phyloP scores from a whole-genome alignment of 2,113 vertebrate genomes.

The Toxotes jaculatrix region DNA sequence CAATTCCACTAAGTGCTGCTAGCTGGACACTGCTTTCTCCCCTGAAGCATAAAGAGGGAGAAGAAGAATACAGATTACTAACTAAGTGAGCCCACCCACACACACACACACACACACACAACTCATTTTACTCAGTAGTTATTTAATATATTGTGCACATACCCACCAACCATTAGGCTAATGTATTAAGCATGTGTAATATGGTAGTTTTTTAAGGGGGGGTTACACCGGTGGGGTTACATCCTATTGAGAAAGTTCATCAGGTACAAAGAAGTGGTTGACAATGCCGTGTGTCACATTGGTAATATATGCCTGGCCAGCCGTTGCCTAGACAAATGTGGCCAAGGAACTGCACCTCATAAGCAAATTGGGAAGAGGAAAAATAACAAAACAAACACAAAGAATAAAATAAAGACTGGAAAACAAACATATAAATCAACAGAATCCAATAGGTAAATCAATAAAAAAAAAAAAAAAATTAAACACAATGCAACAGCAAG shows the following conservation, averaged over 20 bases:
- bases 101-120: neutral
- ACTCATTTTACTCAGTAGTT: neutral
- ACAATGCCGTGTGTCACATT: too few species aligned
- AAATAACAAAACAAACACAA: too few species aligned
- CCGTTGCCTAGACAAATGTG: neutral
- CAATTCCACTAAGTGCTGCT: conserved; percentile 81
- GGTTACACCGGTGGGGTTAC: neutral
- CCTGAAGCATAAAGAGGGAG: conserved; percentile 67
- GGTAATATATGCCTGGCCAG: too few species aligned
- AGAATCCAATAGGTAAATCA: too few species aligned
- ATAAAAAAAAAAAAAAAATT: too few species aligned
- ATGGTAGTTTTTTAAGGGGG: neutral
- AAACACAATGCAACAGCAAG: too few species aligned
- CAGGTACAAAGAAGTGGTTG: neutral
- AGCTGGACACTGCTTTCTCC: conserved; percentile 61
- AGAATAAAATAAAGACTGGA: too few species aligned
- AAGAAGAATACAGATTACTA: conserved; percentile 66
- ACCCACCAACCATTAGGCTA: neutral
- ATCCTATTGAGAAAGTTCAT: neutral
- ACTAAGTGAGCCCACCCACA: conserved; percentile 40
- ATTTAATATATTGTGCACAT: conserved; percentile 4
- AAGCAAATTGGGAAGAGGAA: too few species aligned
- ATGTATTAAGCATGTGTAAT: neutral
- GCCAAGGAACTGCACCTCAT: too few species aligned
- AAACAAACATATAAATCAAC: too few species aligned